Evolutionary conservation across 2,113 vertebrate genomes (phyloP).

Genomic region (Macheiramphus alcinus): DNA sequence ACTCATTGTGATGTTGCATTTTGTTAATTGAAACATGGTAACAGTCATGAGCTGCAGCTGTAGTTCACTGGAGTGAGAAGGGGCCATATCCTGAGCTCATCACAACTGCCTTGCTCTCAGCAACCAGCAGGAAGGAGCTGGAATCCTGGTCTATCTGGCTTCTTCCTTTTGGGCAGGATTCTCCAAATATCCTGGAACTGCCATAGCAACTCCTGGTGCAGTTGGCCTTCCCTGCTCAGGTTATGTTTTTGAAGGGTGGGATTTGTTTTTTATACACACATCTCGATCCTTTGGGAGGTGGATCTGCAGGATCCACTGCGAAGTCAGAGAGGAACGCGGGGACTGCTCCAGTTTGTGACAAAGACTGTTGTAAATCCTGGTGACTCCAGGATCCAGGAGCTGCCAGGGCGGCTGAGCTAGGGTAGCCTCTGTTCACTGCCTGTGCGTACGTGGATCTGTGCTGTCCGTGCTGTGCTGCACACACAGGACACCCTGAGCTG

Average conservation of each 20-base stretch:
- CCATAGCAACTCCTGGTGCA: neutral
- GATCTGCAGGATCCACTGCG: neutral
- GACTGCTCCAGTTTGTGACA: neutral
- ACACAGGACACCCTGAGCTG: no score
- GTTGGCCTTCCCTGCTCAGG: neutral
- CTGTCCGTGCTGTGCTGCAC: neutral
- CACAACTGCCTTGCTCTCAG: no score
- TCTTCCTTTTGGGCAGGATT: neutral
- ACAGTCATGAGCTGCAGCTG: neutral
- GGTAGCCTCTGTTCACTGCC: neutral
- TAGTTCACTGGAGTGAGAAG: neutral
- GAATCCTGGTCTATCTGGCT: accelerated
- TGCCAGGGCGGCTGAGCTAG: neutral
- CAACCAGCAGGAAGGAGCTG: neutral
- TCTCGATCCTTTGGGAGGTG: neutral
- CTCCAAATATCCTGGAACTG: neutral
- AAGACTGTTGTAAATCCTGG: neutral
- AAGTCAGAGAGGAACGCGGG: neutral
- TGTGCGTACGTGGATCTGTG: accelerated
- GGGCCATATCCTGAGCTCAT: no score
- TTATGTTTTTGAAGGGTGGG: neutral
- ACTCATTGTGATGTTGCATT: neutral
- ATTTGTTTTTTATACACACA: neutral
- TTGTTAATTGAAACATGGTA: neutral
- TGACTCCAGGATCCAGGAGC: neutral